Evolutionary conservation across 2,113 vertebrate species (phyloP).

Genomic region (Takifugu flavidus): DNA sequence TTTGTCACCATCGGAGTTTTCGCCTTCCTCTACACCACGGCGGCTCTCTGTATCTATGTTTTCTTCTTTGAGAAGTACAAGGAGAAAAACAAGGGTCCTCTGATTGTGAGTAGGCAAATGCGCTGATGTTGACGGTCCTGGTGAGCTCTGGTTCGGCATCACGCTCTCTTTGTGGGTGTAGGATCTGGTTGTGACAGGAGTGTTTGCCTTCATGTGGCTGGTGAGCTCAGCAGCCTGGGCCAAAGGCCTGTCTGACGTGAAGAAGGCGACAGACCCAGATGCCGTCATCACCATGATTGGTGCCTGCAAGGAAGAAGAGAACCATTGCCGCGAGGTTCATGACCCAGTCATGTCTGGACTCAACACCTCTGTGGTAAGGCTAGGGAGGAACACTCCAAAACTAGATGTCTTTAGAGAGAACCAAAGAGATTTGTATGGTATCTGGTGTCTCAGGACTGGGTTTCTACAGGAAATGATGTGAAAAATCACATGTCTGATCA

Average conservation of each 20-base stretch:
- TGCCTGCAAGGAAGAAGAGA: conserved; percentile 59
- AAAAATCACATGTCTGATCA: too few species aligned
- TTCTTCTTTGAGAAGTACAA: conserved; percentile 86
- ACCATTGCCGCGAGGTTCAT: conserved; percentile 76
- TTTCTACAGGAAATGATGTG: too few species aligned
- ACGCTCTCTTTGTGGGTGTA: conserved; percentile 30
- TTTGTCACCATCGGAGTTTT: conserved; percentile 88
- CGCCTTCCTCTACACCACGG: conserved; percentile 83
- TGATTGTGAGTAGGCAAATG: conserved; percentile 74
- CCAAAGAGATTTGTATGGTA: too few species aligned
- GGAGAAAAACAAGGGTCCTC: conserved; percentile 86
- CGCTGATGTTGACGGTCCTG: background rate
- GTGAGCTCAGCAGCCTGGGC: conserved; percentile 87
- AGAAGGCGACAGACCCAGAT: conserved; percentile 81
- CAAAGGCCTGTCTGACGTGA: conserved; percentile 84
- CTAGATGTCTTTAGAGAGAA: too few species aligned
- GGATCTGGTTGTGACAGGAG: conserved; percentile 82
- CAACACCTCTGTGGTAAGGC: conserved; percentile 88
- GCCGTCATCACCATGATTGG: conserved; percentile 72
- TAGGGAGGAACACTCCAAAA: too few species aligned
- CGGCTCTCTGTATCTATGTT: conserved; percentile 78
- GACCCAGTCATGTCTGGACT: conserved; percentile 86
- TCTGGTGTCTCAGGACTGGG: too few species aligned
- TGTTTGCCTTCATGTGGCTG: conserved; percentile 89
- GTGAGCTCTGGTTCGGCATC: background rate